Conservation (phyloP, 2,113 vertebrate genomes). For the Phyllostomus discolor region DNA sequence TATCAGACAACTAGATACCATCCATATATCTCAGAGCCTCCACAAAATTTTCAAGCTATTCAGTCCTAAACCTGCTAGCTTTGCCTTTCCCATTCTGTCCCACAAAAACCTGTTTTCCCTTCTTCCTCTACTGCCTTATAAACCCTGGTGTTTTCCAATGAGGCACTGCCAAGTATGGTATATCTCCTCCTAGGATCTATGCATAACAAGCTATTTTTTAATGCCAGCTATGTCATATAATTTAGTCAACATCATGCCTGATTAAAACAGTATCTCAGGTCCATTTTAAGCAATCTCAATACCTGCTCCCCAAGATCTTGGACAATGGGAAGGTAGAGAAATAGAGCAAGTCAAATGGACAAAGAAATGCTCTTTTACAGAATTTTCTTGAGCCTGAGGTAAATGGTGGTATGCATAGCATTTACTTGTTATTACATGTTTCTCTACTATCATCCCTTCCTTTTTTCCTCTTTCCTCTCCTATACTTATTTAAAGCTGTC, state of each 20-base stretch:
- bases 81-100: not conserved
- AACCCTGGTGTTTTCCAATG: not conserved
- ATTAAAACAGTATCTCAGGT: not conserved
- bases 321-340: not conserved
- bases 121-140: not conserved
- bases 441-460: not conserved
- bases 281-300: not conserved
- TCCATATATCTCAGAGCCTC: not conserved
- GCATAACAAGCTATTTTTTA: not conserved
- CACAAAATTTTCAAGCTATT: not conserved
- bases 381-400: too few species aligned
- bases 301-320: not conserved
- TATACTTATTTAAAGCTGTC: not conserved
- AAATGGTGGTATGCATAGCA: not conserved
- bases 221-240: too few species aligned
- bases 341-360: not conserved
- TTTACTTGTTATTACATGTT: not conserved
- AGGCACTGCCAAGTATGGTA: not conserved
- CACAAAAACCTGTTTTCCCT: too few species aligned
- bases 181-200: not conserved
- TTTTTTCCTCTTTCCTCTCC: not conserved
- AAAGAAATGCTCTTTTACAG: not conserved
- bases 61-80: not conserved
- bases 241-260: fast-evolving
- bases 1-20: not conserved